These are phyloP conservation scores for Xenopus laevis DNA, from an alignment of 2,113 vertebrate species.

Conservation along the genomic window DNA sequence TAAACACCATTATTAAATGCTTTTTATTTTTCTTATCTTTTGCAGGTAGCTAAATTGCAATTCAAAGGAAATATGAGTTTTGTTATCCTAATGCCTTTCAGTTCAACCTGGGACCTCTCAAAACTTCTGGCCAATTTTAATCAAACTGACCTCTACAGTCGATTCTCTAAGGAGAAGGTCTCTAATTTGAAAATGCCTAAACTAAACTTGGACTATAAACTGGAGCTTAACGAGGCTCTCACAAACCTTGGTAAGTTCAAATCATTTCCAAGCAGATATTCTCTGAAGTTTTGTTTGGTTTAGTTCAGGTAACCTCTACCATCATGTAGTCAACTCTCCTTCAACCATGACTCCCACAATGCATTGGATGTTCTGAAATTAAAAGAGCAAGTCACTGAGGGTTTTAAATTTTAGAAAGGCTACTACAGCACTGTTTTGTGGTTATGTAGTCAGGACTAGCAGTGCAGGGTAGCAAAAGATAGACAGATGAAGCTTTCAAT, in stretches of 20 bases:
- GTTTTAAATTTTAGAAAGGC: no score
- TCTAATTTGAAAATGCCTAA: constrained; percentile 84
- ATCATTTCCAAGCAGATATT: no score
- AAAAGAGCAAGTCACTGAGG: no score
- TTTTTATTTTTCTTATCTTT: constrained; percentile 22
- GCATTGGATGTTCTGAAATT: no score
- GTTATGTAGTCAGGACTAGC: no score
- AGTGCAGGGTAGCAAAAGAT: no score
- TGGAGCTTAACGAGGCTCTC: constrained; percentile 77
- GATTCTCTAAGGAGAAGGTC: constrained; percentile 67
- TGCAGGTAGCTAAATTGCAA: constrained; percentile 84
- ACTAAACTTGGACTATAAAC: constrained; percentile 76
- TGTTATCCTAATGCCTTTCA: constrained; percentile 76
- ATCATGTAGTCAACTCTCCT: no score
- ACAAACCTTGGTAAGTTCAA: constrained; percentile 77
- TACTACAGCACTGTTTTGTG: no score
- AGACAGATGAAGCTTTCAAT: no score
- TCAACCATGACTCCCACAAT: no score
- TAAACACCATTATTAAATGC: background rate
- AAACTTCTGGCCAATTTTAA: constrained; percentile 70
- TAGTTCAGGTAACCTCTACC: no score
- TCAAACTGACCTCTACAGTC: constrained; percentile 65
- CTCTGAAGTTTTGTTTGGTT: no score
- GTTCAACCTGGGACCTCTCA: constrained; percentile 65
- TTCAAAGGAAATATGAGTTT: constrained; percentile 83